phyloP scores from a whole-genome alignment of 2,888 invertebrate species.

The Eupithecia exiguata region DNA sequence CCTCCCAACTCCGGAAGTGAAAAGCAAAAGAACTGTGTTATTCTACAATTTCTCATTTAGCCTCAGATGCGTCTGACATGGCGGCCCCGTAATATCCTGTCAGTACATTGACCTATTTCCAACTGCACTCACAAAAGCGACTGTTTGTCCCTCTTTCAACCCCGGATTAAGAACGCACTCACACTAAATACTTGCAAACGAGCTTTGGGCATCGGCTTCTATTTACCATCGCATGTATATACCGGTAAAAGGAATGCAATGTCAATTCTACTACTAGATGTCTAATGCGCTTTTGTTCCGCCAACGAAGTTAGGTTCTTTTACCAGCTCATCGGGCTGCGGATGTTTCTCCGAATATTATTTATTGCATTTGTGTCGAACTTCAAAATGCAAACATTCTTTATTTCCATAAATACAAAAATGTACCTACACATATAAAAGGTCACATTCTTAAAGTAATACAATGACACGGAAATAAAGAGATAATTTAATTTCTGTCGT shows the following conservation, averaged over 20 bases:
- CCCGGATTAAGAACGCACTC: conserved; percentile 37
- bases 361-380: no score
- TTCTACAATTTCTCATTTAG: conserved; percentile 78
- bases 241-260: not conserved
- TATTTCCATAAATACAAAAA: no score
- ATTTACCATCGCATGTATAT: not conserved
- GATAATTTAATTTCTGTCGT: no score
- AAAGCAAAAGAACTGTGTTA: conserved; percentile 42
- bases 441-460: no score
- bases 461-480: no score
- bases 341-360: not conserved
- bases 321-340: no score
- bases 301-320: not conserved
- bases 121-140: conserved; percentile 52
- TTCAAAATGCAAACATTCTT: no score
- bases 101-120: conserved; percentile 68
- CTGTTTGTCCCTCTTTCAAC: conserved; percentile 49
- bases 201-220: not conserved
- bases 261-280: not conserved
- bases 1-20: conserved; percentile 26
- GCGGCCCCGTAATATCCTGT: conserved; percentile 81
- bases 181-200: conserved; percentile 11
- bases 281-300: not conserved
- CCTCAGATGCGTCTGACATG: conserved; percentile 72
- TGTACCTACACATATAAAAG: no score